phyloP scores from a whole-genome alignment of 2,888 invertebrate genomes.

The Scaptomyza parva region DNA sequence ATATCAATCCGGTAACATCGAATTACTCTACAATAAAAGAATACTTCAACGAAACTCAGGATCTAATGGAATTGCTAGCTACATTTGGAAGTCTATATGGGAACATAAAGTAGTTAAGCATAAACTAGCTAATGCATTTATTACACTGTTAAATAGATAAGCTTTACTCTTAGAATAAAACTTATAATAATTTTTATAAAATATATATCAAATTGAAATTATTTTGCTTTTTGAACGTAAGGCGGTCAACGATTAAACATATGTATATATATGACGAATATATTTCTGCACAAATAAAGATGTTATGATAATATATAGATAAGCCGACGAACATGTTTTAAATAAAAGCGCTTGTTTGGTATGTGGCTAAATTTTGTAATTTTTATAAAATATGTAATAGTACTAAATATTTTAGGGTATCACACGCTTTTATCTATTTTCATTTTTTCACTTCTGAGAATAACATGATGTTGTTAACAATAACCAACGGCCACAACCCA shows the following conservation, averaged over 20 bases:
- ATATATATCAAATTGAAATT: too few species aligned
- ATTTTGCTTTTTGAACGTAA: too few species aligned
- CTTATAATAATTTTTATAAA: too few species aligned
- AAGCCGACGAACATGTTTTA: neutral
- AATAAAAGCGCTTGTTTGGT: constrained; percentile 20
- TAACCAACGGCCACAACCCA: constrained; percentile 1
- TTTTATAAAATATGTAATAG: constrained; percentile 55
- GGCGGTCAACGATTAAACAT: too few species aligned
- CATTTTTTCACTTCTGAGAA: constrained; percentile 38
- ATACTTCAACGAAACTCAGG: constrained; percentile 36
- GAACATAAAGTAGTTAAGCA: neutral
- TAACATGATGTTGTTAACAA: constrained; percentile 42
- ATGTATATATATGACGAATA: neutral
- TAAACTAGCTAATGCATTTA: neutral
- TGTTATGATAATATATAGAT: neutral
- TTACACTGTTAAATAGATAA: neutral
- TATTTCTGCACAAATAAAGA: neutral
- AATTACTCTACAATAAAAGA: constrained; percentile 34
- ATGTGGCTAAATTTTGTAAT: constrained; percentile 59
- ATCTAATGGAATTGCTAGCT: constrained; percentile 44
- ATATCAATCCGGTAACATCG: constrained; percentile 33
- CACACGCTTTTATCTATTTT: constrained; percentile 54
- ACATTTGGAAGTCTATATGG: neutral
- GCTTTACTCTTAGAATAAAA: neutral
- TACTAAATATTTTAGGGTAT: constrained; percentile 57